Conservation (phyloP, 2,113 vertebrate genomes). For the Chlamydotis undulata region DNA sequence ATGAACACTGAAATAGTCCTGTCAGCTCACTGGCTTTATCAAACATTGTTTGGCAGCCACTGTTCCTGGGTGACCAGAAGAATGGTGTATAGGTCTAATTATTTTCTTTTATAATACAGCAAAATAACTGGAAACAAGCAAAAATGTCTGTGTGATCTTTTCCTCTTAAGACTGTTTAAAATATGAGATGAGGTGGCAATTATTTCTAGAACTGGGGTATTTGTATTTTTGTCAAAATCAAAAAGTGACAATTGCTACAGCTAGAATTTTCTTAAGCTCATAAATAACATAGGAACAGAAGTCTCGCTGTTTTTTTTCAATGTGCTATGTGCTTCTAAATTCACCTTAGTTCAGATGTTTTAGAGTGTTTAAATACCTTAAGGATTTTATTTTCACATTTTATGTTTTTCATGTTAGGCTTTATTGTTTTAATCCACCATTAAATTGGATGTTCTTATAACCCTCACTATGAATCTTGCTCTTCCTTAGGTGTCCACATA, state of each 20-base stretch:
- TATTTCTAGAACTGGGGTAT: background rate
- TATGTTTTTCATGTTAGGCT: background rate
- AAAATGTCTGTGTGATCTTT: background rate
- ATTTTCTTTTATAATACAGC: background rate
- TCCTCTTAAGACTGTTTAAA: background rate
- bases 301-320: background rate
- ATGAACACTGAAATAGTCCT: conserved; percentile 10
- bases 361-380: background rate
- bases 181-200: background rate
- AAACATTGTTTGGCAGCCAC: background rate
- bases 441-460: background rate
- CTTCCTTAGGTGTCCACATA: background rate
- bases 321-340: background rate
- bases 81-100: background rate
- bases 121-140: background rate
- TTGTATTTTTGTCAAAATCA: background rate
- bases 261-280: background rate
- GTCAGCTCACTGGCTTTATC: background rate
- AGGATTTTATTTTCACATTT: background rate
- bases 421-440: background rate
- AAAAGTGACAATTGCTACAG: background rate
- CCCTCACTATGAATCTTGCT: background rate
- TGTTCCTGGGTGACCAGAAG: background rate
- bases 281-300: background rate
- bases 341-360: background rate